Conservation (phyloP, 1,140 invertebrate genomes). For the Papilio xuthus region DNA sequence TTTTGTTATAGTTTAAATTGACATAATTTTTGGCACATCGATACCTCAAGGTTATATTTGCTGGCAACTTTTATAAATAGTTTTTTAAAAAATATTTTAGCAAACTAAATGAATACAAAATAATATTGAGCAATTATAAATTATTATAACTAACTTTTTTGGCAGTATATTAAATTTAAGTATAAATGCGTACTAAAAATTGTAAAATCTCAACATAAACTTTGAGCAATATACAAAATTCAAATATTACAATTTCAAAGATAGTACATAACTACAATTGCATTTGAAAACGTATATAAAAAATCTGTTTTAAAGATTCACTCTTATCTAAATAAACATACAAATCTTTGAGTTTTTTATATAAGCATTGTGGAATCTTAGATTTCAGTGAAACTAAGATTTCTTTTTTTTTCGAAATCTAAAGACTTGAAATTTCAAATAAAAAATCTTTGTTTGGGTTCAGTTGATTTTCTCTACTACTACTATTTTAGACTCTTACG, state of each 20-base stretch:
- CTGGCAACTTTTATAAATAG: neutral
- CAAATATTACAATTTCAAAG: neutral
- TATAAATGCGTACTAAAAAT: neutral
- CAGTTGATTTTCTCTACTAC: no score
- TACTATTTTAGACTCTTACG: no score
- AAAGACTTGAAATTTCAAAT: no score
- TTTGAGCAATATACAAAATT: slow-evolving; percentile 11
- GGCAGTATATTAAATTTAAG: neutral
- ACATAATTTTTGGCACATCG: neutral
- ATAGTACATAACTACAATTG: neutral
- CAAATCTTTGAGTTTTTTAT: no score
- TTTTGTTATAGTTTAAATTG: neutral
- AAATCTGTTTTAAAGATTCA: neutral
- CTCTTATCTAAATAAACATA: neutral
- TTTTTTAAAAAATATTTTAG: neutral
- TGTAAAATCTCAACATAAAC: neutral
- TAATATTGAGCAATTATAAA: neutral
- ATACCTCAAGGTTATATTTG: neutral
- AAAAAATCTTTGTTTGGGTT: no score
- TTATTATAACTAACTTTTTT: neutral
- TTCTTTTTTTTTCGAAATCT: no score
- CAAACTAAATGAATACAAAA: neutral
- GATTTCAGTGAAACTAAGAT: neutral
- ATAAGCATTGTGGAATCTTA: no score
- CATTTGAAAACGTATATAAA: neutral